phyloP scores from a whole-genome alignment of 2,797 vertebrate genomes.

The Eulemur mongoz region DNA sequence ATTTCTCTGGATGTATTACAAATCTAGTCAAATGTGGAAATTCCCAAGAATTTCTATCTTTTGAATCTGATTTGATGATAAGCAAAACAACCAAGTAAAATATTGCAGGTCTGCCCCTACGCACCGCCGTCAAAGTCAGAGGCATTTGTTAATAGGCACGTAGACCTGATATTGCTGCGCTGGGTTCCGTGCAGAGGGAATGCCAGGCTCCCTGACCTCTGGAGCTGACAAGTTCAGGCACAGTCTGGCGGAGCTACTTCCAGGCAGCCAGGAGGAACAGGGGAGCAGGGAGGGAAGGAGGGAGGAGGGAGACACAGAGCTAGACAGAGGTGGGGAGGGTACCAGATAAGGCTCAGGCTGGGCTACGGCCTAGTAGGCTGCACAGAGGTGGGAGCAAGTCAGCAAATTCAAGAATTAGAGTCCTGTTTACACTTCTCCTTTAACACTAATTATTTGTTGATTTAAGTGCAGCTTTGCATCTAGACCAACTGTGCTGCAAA shows the following conservation, averaged over 20 bases:
- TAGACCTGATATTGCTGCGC: fast-evolving
- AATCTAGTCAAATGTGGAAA: not conserved
- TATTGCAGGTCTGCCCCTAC: not conserved
- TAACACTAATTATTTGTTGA: not conserved
- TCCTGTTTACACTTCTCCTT: not conserved
- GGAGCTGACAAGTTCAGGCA: not conserved
- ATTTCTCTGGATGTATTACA: not conserved
- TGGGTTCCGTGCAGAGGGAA: not conserved
- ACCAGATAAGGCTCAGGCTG: not conserved
- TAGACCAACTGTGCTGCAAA: not conserved
- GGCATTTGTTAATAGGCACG: not conserved
- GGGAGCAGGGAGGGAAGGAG: not conserved
- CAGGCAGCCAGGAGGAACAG: not conserved
- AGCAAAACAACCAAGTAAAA: slow-evolving; percentile 35
- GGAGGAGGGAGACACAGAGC: not conserved
- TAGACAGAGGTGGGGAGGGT: not conserved
- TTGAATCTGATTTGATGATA: slow-evolving; percentile 5
- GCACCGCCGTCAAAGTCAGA: not conserved
- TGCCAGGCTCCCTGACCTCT: slow-evolving; percentile 2
- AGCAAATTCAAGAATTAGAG: not conserved
- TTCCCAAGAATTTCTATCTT: not conserved
- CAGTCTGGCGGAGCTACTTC: not conserved
- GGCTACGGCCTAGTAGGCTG: not conserved
- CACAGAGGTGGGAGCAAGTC: not conserved
- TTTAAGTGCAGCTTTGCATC: not conserved